These are phyloP conservation scores for Dendrolimus punctatus DNA, from an alignment of 1,140 invertebrate species.

Conservation along the genomic window DNA sequence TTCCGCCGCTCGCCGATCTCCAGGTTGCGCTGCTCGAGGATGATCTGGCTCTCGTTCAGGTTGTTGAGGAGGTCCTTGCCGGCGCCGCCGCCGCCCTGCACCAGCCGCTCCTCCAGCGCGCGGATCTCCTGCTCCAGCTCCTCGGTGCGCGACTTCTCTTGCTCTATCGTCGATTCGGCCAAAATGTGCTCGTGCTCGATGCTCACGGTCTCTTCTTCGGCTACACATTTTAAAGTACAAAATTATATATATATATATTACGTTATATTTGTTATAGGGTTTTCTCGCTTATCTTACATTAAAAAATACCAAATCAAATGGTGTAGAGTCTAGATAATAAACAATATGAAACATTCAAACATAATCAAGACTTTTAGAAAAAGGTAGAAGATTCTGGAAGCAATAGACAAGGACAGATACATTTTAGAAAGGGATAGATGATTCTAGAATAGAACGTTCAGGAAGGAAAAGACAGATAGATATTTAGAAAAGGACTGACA, in stretches of 20 bases:
- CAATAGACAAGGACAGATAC: too few relatives aligned
- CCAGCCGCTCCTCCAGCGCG: slow-evolving; percentile 89
- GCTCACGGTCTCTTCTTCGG: slow-evolving; percentile 55
- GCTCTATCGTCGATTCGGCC: slow-evolving; percentile 72
- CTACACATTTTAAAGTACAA: slow-evolving; percentile 24
- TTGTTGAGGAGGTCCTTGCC: slow-evolving; percentile 91
- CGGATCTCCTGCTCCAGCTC: slow-evolving; percentile 65
- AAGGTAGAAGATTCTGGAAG: too few relatives aligned
- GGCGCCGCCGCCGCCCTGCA: slow-evolving; percentile 81
- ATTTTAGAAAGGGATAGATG: too few relatives aligned
- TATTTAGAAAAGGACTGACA: too few relatives aligned
- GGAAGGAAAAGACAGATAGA: too few relatives aligned
- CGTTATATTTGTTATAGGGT: too few relatives aligned
- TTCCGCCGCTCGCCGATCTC: slow-evolving; percentile 90
- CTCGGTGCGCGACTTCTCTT: slow-evolving; percentile 71
- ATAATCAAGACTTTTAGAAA: too few relatives aligned
- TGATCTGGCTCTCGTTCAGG: slow-evolving; percentile 90
- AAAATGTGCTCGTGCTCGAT: slow-evolving; percentile 70
- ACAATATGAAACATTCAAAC: too few relatives aligned
- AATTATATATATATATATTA: background rate
- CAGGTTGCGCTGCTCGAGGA: slow-evolving; percentile 82
- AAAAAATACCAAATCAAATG: too few relatives aligned
- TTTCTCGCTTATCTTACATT: too few relatives aligned
- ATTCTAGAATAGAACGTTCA: too few relatives aligned
- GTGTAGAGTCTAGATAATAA: too few relatives aligned